Percentiles rank a stretch among this genome's conserved stretches.
These are phyloP conservation scores for Larimichthys crocea DNA, from an alignment of 2,113 vertebrate genomes.

Conservation along the genomic window DNA sequence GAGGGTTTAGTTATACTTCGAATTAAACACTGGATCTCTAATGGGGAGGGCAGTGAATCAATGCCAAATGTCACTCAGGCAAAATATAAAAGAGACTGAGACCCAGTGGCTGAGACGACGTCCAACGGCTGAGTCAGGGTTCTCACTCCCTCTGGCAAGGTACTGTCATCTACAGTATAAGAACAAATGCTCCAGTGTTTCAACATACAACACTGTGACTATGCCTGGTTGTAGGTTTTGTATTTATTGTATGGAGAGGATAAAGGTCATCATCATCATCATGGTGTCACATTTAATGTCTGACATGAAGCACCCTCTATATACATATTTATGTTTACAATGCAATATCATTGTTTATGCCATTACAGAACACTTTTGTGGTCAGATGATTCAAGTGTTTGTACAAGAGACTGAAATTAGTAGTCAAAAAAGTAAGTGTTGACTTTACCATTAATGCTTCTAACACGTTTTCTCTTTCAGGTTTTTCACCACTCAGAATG, in stretches of 20 bases:
- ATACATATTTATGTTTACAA: background rate
- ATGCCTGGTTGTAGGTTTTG: background rate
- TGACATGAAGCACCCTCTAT: background rate
- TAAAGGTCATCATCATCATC: background rate
- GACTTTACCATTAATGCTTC: background rate
- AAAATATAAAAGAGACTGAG: slow-evolving; percentile 30
- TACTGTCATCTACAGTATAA: background rate
- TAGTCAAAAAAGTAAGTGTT: background rate
- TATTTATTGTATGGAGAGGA: background rate
- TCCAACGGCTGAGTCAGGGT: background rate
- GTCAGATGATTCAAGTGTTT: background rate
- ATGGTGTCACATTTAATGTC: background rate
- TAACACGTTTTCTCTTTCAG: slow-evolving; percentile 27
- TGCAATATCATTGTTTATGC: background rate
- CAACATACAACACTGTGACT: background rate
- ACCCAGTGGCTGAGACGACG: background rate
- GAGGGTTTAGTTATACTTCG: too few species aligned
- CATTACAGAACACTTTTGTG: background rate
- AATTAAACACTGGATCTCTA: background rate
- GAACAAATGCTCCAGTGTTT: background rate
- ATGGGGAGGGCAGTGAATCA: background rate
- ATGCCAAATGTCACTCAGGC: background rate
- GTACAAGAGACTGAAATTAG: background rate
- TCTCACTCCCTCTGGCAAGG: background rate
- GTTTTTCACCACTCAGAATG: slow-evolving; percentile 44